Base-by-base conservation (phyloP, 2,888 invertebrate genomes). In the Phanerotoma sp. region DNA sequence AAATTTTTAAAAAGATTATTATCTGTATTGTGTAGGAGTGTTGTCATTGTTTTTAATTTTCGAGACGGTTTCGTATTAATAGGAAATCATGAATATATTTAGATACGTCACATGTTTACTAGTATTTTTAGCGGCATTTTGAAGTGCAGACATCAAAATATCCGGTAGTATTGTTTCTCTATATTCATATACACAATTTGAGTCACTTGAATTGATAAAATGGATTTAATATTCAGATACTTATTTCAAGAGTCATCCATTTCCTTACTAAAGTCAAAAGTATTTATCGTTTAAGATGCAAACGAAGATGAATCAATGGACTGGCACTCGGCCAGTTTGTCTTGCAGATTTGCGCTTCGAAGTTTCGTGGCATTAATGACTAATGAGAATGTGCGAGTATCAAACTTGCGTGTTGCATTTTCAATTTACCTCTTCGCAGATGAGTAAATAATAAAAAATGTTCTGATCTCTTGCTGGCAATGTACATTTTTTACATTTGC, bases 221-320 rank as follows among this genome's bases (percentile, higher is more conserved):
- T 40, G 28, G n/a, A 38, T n/a, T 30, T 49, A 20, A 25, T 40
- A 38, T 18, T 15, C 35, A 40, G 30, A 25, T 16, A 30, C 30
- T 30, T 20, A 37, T 37, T 47, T 32, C 30, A 11, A 30, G 10
- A 45, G 45, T 48, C 37, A 48, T 21, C 22, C 37, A 22, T 37
- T 48, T 38, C 35, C 15, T n/a, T 48, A 18, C 16, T 18, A 7
- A 10, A 38, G 11, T 38, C 20, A 16, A 38, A 38, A 18, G 18
- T 20, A 38, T 38, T 38, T 38, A 10, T 18, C 20, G 38, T 25
- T 25, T 25, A 35, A 44, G 35, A 44, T 51, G 18, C 44, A 33
- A 37, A 52, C 30, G 45, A 30, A 37, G 52, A 45, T 52, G 52
- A 52, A 52, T 52, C 45, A 46, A 37, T 38, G 28, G 25, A 20